Evolutionary conservation across 2,888 invertebrate species (phyloP).

Genomic region (Noctua comes): DNA sequence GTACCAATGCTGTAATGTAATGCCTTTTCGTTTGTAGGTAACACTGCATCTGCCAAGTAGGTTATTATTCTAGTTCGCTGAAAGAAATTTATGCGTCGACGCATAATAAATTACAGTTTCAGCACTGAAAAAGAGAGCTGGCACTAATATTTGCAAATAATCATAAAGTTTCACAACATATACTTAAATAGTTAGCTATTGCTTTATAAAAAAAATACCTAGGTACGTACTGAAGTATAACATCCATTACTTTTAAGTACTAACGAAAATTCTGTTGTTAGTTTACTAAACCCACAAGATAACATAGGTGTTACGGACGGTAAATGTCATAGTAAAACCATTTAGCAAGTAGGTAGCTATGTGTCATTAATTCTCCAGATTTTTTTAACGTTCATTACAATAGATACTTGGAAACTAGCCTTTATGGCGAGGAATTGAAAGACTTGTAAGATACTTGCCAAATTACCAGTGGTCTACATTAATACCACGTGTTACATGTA

Average conservation of each 20-base stretch:
- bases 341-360: neutral
- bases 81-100: conserved; percentile 73
- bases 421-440: conserved; percentile 6
- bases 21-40: conserved; percentile 47
- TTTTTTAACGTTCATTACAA: neutral
- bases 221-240: neutral
- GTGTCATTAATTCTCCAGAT: neutral
- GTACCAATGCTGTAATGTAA: conserved; percentile 45
- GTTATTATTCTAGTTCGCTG: conserved; percentile 75
- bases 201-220: neutral
- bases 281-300: neutral
- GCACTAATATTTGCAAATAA: conserved; percentile 20
- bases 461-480: conserved; percentile 14
- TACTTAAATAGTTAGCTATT: neutral
- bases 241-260: neutral
- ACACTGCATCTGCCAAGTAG: conserved; percentile 75
- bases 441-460: conserved; percentile 35
- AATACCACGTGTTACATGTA: conserved; percentile 10
- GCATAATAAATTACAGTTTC: conserved; percentile 64
- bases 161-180: neutral
- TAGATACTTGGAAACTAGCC: neutral
- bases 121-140: conserved; percentile 37
- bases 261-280: neutral
- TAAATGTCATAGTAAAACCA: neutral
- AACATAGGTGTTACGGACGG: neutral